Percentiles rank a stretch among this genome's conserved stretches.
Conservation (phyloP, 2,888 invertebrate genomes). For the Scaeva pyrastri region DNA sequence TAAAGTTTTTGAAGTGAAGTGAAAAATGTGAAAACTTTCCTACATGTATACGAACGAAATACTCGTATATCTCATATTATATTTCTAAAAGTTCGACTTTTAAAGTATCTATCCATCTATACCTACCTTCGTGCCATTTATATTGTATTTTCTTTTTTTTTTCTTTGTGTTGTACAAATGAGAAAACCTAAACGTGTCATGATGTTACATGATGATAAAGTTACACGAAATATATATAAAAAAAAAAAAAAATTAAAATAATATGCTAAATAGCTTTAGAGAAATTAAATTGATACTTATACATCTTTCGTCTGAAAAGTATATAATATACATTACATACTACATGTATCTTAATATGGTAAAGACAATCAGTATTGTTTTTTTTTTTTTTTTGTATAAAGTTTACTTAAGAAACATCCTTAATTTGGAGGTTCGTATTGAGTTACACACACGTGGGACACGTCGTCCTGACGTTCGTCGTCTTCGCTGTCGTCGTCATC, state of each 20-base stretch:
- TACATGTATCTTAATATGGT: neutral
- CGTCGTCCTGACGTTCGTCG: too few relatives aligned
- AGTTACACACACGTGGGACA: too few relatives aligned
- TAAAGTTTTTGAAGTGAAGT: constrained; percentile 38
- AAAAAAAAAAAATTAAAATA: constrained; percentile 24
- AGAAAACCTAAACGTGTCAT: constrained; percentile 33
- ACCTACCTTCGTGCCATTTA: neutral
- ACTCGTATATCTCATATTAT: neutral
- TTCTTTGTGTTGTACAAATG: neutral
- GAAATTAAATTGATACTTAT: neutral
- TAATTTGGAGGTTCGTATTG: too few relatives aligned
- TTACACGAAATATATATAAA: constrained; percentile 1
- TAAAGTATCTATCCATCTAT: neutral
- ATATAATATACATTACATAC: too few relatives aligned
- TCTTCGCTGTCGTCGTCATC: too few relatives aligned
- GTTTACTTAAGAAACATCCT: too few relatives aligned
- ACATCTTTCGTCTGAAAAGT: neutral
- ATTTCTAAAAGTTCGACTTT: constrained; percentile 25
- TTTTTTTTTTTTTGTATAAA: too few relatives aligned
- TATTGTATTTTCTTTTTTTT: too few relatives aligned
- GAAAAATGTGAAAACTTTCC: constrained; percentile 26
- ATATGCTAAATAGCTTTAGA: constrained; percentile 8
- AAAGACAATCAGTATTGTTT: too few relatives aligned
- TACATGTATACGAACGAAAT: constrained; percentile 7
- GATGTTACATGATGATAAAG: constrained; percentile 12